Evolutionary conservation across 2,113 vertebrate genomes (phyloP), one percentile per base, ranked within the genome.

Genomic region (Pteruthius melanotis): DNA sequence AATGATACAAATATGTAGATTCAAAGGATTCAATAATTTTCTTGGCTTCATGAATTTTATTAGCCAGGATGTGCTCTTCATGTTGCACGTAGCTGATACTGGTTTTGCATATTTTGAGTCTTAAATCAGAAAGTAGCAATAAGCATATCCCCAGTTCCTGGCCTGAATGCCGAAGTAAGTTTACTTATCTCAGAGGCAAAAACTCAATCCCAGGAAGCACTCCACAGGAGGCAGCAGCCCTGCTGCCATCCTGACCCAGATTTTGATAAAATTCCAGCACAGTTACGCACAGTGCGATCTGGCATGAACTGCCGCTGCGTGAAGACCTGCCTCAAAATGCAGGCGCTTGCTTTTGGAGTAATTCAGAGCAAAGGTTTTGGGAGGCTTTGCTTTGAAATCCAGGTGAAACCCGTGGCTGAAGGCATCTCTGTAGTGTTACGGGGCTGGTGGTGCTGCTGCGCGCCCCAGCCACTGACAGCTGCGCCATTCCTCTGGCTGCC

Each of bases 271-370:
- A 95, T 83, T 92, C 85, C 92, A 53, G 31, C 0, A 0, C 1
- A 19, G 40, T 44, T 70, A 23, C 1, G 6, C 8, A 28, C 15
- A 2, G 30, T 24, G 24, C 0, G 0, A 81, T 59, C 71, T 78
- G 64, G 28, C 27, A 11, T 3, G 9, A 4, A 0, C 39, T 0
- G 7, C 45, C 1, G 0, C 45, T 60, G n/a, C 0, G 0, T 0
- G 0, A 40, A 90, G 87, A 53, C 30, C 21, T 0, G 1, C 44
- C 78, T 75, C 13, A 28, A 56, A 52, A 63, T 1, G 10, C 2
- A 3, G 35, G 33, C 0, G 0, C 18, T 70, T 66, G 57, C 78
- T 83, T 85, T 68, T 71, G 2, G 1, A 9, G 11, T 78, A 9
- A n/a, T 52, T 77, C 16, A 31, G 56, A 68, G 50, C 33, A 40